Conservation (phyloP, 2,888 invertebrate species). For the Cloeon dipterum region DNA sequence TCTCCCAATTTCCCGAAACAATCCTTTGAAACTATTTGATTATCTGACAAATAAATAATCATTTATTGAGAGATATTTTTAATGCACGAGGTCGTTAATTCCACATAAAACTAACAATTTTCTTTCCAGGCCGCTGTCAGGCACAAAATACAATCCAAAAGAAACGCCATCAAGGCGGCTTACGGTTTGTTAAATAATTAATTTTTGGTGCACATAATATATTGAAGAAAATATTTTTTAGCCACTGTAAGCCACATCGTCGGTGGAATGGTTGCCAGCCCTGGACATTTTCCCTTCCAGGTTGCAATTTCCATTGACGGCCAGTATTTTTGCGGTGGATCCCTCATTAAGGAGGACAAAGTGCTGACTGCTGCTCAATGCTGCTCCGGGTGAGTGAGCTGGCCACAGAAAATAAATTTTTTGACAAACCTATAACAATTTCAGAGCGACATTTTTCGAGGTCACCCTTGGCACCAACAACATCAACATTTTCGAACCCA, state of each 20-base stretch:
- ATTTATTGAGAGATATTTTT: no score
- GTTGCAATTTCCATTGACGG: constrained; percentile 4
- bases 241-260: constrained; percentile 6
- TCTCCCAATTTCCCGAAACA: no score
- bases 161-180: no score
- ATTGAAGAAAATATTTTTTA: constrained; percentile 6
- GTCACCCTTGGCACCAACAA: constrained; percentile 7
- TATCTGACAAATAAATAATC: no score
- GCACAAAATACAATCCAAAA: not conserved
- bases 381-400: constrained; percentile 8
- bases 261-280: not conserved
- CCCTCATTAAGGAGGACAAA: constrained; percentile 8
- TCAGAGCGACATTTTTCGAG: not conserved
- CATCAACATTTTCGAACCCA: constrained; percentile 6
- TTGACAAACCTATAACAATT: no score
- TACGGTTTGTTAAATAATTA: no score
- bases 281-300: constrained; percentile 1
- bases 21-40: no score
- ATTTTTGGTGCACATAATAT: constrained; percentile 5
- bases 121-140: not conserved
- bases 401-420: no score
- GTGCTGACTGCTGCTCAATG: constrained; percentile 11
- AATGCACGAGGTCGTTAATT: no score
- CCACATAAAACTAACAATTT: no score
- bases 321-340: constrained; percentile 10